A percentile compares a stretch with the other conserved stretches of the same genome.
phyloP scores from a whole-genome alignment of 2,113 vertebrate species.

The Cavia porcellus region DNA sequence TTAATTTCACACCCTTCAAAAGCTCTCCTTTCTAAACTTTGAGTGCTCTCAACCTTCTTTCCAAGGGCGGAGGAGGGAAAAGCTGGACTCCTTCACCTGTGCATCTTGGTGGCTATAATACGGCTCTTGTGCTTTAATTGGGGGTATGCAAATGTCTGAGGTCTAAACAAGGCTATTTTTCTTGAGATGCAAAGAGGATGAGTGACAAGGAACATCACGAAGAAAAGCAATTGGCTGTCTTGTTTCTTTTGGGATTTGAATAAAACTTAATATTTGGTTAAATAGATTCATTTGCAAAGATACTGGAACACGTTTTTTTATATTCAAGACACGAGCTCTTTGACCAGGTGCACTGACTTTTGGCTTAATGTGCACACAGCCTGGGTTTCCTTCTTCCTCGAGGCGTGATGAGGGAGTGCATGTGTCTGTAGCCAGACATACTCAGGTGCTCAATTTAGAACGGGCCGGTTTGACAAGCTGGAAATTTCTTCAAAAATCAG shows the following conservation, averaged over 20 bases:
- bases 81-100: conserved; percentile 85
- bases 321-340: conserved; percentile 82
- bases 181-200: conserved; percentile 94
- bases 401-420: conserved; percentile 27
- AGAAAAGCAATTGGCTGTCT: conserved; percentile 90
- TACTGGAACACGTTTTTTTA: conserved; percentile 80
- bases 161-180: conserved; percentile 91
- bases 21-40: conserved; percentile 10
- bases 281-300: conserved; percentile 92
- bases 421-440: not conserved
- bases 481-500: conserved; percentile 81
- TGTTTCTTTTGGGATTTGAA: conserved; percentile 92
- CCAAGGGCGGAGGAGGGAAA: not conserved
- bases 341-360: conserved; percentile 86
- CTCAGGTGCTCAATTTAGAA: not conserved
- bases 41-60: not conserved
- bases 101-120: conserved; percentile 80
- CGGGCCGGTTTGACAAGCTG: conserved; percentile 64
- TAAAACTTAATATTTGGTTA: conserved; percentile 96
- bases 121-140: conserved; percentile 83
- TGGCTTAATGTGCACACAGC: conserved; percentile 77
- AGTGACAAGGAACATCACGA: conserved; percentile 89
- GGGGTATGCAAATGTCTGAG: conserved; percentile 91
- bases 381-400: conserved; percentile 78
- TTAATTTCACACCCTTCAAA: not conserved